Base-by-base conservation (phyloP, 2,888 invertebrate genomes). In the Drosophila subsilvestris region DNA sequence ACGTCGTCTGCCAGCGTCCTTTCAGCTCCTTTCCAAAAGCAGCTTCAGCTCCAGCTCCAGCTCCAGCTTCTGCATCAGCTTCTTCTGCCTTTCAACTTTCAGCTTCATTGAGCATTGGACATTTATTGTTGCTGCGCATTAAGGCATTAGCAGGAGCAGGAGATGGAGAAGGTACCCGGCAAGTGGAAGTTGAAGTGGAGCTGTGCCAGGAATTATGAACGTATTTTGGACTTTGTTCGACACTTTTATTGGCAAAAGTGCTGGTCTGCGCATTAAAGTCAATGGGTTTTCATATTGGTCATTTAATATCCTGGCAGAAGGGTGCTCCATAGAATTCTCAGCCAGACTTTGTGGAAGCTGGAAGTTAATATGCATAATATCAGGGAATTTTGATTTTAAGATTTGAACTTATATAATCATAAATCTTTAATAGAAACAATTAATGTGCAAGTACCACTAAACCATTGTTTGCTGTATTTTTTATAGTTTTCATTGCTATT, bases 21-120 rank as follows among this genome's bases (percentile, higher is more conserved):
- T 57, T 50, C 47, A 20, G 22, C 18, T 49, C 42, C 12, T 18
- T n/a, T 9, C 32, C 44, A 18, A 17, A 20, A 20, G 20, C 25
- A 29, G 44, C 42, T 66, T 49, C 60, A 58, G 61, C 67, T 50
- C 17, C 43, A 20, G 51, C 45, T 45, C 27, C 62, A 45, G 56
- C 55, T 37, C 20, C 44, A 44, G 79, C 63, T 60, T n/a, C 22
- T 20, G 43, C 42, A 49, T 37, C 60, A 60, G 60, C 66, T 50
- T 22, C 45, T 25, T 6, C 7, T 42, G 37, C 37, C 37, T 59
- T 55, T 48, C 61, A 51, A 48, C 60, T 76, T 75, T 70, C 67
- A 59, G 56, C 83, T 80, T 69, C 77, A 67, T 81, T 82, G 74
- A 79, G 61, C 74, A 60, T 62, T 69, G 76, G 85, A 80, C 88